Evolutionary conservation across 1,140 invertebrate species (phyloP).

Genomic region (Drosophila bocki): DNA sequence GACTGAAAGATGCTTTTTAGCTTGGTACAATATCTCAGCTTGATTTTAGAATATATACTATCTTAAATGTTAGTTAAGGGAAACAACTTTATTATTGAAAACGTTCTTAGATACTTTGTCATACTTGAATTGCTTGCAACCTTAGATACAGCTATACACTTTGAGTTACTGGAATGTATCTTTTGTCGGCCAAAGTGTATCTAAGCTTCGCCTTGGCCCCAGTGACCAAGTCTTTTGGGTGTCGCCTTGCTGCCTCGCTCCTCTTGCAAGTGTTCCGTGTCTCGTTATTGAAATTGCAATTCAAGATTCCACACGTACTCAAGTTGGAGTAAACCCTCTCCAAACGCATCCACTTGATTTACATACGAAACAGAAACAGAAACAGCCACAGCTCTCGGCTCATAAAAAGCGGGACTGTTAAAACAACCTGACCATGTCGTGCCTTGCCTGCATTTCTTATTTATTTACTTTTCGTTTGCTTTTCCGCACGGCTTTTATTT

Average conservation of each 20-base stretch:
- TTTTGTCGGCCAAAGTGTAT: neutral
- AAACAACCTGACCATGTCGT: constrained; percentile 79
- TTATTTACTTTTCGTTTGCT: constrained; percentile 24
- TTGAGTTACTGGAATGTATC: neutral
- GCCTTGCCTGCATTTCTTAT: constrained; percentile 52
- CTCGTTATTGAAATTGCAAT: constrained; percentile 82
- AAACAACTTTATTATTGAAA: neutral
- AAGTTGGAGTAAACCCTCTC: neutral
- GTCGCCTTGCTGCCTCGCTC: constrained; percentile 36
- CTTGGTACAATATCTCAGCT: neutral
- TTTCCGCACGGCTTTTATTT: constrained; percentile 4
- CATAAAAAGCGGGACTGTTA: constrained; percentile 69
- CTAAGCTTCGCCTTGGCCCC: constrained; percentile 10
- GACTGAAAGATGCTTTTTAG: neutral
- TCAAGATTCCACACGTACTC: constrained; percentile 79
- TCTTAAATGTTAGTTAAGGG: neutral
- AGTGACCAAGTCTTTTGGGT: constrained; percentile 31
- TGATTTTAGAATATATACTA: neutral
- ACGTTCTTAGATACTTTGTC: neutral
- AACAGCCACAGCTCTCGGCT: constrained; percentile 34
- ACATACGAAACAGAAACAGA: constrained; percentile 50
- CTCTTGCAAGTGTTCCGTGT: constrained; percentile 77
- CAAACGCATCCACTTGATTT: constrained; percentile 71
- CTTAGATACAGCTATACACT: neutral
- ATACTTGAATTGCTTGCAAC: neutral